Conservation (phyloP, 2,888 invertebrate genomes). For the Aphodius granarius region DNA sequence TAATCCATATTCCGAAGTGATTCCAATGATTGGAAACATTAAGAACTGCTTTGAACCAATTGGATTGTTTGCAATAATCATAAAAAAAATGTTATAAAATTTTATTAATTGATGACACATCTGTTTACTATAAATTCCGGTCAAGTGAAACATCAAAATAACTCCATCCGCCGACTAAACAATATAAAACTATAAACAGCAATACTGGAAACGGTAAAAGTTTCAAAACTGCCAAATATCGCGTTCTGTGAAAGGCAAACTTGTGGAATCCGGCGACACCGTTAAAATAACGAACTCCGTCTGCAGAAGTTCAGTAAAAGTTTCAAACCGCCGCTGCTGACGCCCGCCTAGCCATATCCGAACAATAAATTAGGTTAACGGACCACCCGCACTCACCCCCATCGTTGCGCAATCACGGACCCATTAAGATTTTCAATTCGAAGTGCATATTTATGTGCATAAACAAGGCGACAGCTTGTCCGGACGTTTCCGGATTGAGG, state of each 20-base stretch:
- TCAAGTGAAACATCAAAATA: background rate
- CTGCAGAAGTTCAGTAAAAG: background rate
- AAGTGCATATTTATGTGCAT: slow-evolving; percentile 37
- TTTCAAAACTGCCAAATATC: background rate
- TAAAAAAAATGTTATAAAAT: too few species aligned
- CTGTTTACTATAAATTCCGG: background rate
- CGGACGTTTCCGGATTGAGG: slow-evolving; percentile 26
- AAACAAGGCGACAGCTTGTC: slow-evolving; percentile 38
- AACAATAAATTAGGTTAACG: slow-evolving; percentile 6
- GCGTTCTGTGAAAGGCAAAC: background rate
- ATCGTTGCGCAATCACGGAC: slow-evolving; percentile 30
- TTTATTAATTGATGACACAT: background rate
- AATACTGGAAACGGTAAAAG: background rate
- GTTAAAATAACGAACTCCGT: background rate
- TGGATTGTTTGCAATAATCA: too few species aligned
- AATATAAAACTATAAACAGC: background rate
- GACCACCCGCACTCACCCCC: background rate
- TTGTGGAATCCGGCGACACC: background rate
- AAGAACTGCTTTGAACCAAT: too few species aligned
- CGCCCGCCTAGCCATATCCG: background rate
- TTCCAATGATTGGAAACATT: too few species aligned
- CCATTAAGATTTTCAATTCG: slow-evolving; percentile 36
- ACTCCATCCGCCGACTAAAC: background rate
- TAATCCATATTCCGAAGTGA: too few species aligned
- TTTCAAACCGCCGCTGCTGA: background rate